These are phyloP conservation scores for Eumacrocentrus americanus DNA, from an alignment of 2,888 invertebrate genomes.

Conservation along the genomic window DNA sequence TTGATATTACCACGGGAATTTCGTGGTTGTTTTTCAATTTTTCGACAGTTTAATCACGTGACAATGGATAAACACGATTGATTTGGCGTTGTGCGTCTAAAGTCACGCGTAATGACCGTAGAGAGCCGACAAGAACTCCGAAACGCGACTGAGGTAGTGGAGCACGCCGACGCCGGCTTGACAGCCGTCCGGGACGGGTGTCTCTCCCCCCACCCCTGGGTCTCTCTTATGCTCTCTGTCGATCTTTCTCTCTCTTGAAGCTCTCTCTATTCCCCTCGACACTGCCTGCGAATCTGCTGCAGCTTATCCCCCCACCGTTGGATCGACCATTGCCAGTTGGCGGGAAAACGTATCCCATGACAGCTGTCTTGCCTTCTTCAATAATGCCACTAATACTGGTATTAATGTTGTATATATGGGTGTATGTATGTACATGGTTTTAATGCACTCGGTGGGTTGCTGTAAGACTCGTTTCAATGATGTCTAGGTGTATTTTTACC, in stretches of 20 bases:
- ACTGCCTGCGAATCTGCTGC: conserved; percentile 16
- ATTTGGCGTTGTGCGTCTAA: too few relatives aligned
- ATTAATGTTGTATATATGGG: neutral
- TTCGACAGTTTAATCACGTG: neutral
- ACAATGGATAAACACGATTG: neutral
- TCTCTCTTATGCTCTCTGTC: conserved; percentile 24
- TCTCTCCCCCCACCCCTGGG: conserved; percentile 7
- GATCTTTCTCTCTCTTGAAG: neutral
- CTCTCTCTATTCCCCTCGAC: conserved; percentile 12
- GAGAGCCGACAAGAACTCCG: conserved; percentile 33
- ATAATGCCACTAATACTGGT: neutral
- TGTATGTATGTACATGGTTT: neutral
- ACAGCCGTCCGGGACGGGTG: conserved; percentile 37
- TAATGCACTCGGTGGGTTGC: neutral
- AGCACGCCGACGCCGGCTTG: conserved; percentile 47
- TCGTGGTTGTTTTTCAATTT: too few relatives aligned
- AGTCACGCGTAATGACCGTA: neutral
- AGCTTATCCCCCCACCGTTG: conserved; percentile 3
- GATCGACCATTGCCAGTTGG: conserved; percentile 39
- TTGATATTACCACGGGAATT: too few relatives aligned
- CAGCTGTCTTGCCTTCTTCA: conserved; percentile 33
- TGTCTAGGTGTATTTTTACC: neutral
- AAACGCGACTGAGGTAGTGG: conserved; percentile 33
- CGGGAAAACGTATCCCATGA: conserved; percentile 47
- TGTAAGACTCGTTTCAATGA: neutral